phyloP scores from a whole-genome alignment of 2,797 vertebrate species.

The Aplochiton taeniatus region DNA sequence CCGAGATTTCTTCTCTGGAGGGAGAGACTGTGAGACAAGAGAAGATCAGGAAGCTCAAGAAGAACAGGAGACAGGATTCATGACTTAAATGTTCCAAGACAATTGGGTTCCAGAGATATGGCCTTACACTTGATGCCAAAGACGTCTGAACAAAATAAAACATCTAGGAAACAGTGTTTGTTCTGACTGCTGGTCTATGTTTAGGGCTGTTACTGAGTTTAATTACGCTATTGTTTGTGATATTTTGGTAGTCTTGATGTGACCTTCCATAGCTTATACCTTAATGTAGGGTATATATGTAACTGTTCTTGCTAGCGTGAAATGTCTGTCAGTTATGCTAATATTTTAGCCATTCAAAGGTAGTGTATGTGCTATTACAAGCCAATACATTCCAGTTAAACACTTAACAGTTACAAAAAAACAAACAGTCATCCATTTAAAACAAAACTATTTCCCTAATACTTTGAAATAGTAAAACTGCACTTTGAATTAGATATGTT shows the following conservation, averaged over 20 bases:
- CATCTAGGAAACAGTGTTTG: slow-evolving; percentile 20
- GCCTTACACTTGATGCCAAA: slow-evolving; percentile 65
- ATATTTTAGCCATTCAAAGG: too few relatives aligned
- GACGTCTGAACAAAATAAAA: slow-evolving; percentile 38
- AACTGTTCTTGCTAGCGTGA: too few relatives aligned
- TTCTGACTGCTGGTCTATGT: slow-evolving; percentile 55
- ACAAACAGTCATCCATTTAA: too few relatives aligned
- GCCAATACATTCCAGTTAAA: too few relatives aligned
- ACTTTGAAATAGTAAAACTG: slow-evolving; percentile 17
- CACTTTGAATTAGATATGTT: slow-evolving; percentile 35
- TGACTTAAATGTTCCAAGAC: slow-evolving; percentile 62
- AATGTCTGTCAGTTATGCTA: too few relatives aligned
- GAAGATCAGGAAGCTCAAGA: slow-evolving; percentile 67
- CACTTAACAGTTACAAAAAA: too few relatives aligned
- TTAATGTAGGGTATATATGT: too few relatives aligned
- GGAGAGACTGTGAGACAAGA: slow-evolving; percentile 70
- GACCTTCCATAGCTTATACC: too few relatives aligned
- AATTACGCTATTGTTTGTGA: slow-evolving; percentile 39
- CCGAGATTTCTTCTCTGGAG: slow-evolving; percentile 72
- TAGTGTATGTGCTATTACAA: too few relatives aligned
- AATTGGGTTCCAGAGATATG: slow-evolving; percentile 46
- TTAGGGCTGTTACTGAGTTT: slow-evolving; percentile 31
- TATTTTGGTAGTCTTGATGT: too few relatives aligned
- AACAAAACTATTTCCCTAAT: too few relatives aligned
- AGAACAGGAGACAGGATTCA: slow-evolving; percentile 57